These are phyloP conservation scores for Mercenaria mercenaria DNA, from an alignment of 1,140 invertebrate genomes.

Conservation along the genomic window DNA sequence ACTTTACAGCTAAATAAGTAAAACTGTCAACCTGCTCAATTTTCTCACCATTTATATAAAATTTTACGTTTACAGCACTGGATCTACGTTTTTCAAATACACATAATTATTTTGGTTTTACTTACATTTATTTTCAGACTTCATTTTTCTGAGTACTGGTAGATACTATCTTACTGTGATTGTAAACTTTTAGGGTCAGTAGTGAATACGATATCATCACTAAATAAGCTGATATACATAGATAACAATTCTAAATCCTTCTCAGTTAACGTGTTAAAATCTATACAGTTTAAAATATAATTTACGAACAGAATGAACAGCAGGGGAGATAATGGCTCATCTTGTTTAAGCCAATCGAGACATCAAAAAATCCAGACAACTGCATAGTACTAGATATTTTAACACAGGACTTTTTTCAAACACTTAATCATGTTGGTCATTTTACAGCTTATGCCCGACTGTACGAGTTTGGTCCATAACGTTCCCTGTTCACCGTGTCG, in stretches of 20 bases:
- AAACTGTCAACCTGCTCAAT: too few species aligned
- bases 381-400: too few species aligned
- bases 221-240: slow-evolving; percentile 41
- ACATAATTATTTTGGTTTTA: slow-evolving; percentile 39
- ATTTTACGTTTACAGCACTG: background rate
- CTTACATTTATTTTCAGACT: slow-evolving; percentile 26
- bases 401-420: too few species aligned
- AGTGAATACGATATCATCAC: slow-evolving; percentile 46
- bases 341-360: too few species aligned
- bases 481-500: too few species aligned
- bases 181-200: slow-evolving; percentile 26
- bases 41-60: background rate
- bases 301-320: too few species aligned
- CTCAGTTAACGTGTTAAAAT: background rate
- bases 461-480: too few species aligned
- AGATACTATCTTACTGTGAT: background rate
- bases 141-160: slow-evolving; percentile 11
- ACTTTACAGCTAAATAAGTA: too few species aligned
- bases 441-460: too few species aligned
- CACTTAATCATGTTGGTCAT: too few species aligned
- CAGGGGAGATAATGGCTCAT: too few species aligned
- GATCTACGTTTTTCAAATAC: slow-evolving; percentile 24
- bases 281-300: slow-evolving; percentile 20
- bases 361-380: too few species aligned
- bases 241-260: slow-evolving; percentile 1